A percentile compares a stretch with the other conserved stretches of the same genome.
These are phyloP conservation scores for Felis catus DNA, from an alignment of 2,113 vertebrate genomes.

Conservation along the genomic window F.catus_Fca126_mat1.0 CM031416.1:92860001-92860500, in stretches of 20 bases:
- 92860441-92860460: not conserved
- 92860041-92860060: conserved; percentile 81
- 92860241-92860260: not conserved
- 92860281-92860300: not conserved
- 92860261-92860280: not conserved
- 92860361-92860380: not conserved
- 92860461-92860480: conserved; percentile 54
- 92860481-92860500: conserved; percentile 33
- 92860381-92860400: not conserved
- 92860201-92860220: not conserved
- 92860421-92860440: conserved; percentile 47
- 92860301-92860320: not conserved
- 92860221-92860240: conserved; percentile 22
- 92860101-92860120: conserved; percentile 72
- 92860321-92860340: not conserved
- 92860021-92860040: conserved; percentile 82
- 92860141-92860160: conserved; percentile 36
- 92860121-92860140: conserved; percentile 58
- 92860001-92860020: conserved; percentile 84
- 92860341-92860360: not conserved
- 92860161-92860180: conserved; percentile 47
- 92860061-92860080: conserved; percentile 81
- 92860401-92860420: not conserved
- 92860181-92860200: conserved; percentile 39
- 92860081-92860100: conserved; percentile 78